A percentile compares a stretch with the other conserved stretches of the same genome.
These are phyloP conservation scores for Calypte anna DNA, from an alignment of 2,113 vertebrate species.

Conservation along the genomic window DNA sequence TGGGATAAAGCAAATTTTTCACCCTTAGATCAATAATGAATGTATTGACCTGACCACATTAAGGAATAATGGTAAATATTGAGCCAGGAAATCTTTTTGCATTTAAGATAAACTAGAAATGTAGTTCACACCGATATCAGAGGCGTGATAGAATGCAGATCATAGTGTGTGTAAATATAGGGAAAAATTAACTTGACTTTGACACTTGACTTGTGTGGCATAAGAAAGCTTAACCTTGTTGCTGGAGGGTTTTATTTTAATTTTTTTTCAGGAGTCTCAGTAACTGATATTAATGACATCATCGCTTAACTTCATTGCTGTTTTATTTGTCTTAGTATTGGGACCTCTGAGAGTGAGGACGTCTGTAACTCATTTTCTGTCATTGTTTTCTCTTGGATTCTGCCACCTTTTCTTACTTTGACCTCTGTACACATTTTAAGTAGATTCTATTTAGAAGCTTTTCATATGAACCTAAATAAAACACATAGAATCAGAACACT, in stretches of 20 bases:
- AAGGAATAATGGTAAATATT: background rate
- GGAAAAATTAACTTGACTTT: background rate
- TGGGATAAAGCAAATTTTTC: constrained; percentile 19
- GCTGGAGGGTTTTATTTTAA: background rate
- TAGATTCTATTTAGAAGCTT: background rate
- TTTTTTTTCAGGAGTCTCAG: background rate
- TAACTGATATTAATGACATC: background rate
- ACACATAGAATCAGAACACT: accelerated
- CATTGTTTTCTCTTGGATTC: background rate
- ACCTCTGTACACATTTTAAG: background rate
- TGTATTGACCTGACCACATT: background rate
- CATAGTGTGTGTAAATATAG: background rate
- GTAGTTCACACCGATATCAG: background rate
- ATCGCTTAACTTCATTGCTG: background rate
- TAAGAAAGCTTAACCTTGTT: background rate
- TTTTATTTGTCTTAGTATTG: background rate
- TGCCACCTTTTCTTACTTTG: background rate
- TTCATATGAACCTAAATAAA: background rate
- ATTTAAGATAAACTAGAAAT: background rate
- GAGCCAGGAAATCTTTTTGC: background rate
- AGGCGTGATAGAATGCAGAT: background rate
- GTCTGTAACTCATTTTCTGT: background rate
- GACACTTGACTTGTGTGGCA: background rate
- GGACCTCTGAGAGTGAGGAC: background rate
- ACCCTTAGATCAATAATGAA: background rate